Evolutionary conservation across 2,888 invertebrate genomes (phyloP), one percentile per base, ranked within the genome.

Genomic region (Netelia fuscicornis): DNA sequence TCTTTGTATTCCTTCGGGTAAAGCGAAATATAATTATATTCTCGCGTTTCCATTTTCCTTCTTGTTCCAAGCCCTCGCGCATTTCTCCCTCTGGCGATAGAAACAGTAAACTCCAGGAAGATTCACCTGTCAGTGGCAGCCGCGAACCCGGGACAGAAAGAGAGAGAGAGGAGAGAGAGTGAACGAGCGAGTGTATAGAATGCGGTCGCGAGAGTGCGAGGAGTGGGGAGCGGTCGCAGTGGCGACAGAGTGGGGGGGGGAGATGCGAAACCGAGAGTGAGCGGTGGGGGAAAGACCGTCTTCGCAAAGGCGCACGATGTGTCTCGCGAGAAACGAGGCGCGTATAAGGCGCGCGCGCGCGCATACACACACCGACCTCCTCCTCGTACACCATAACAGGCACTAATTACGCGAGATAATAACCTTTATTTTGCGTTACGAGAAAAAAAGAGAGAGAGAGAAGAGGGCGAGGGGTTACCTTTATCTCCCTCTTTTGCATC

Each of bases 61-160:
- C 52, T 1, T 30, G n/a, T 13, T 81, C 67, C 72, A 77, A 74
- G 17, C 17, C 17, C 17, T 54, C 64, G n/a, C 58, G 9, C 17
- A 17, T 58, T 17, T 17, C 9, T 58, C 6, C 58, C 17, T 9
- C 20, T 20, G 25, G 71, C 72, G 37, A 71, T 76, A 77, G 52
- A 74, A 81, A 84, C 82, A 71, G 75, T 87, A 83, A 80, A 56
- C 78, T 76, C 67, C 74, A 72, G 71, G 84, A 67, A 85, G 83
- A 85, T 86, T 87, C 86, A 87, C 86, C 86, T 86, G 86, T 86
- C 87, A 86, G 85, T 83, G 81, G 84, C 87, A 87, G 83, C 79
- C 84, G 70, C 87, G 83, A 84, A 80, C 64, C 72, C 68, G 44
- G 78, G 68, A 54, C 48, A 30, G 13, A 75, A 1, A 25, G 25